These are phyloP conservation scores for Drosophila anceps DNA, from an alignment of 2,888 invertebrate species.

Conservation along the genomic window DNA sequence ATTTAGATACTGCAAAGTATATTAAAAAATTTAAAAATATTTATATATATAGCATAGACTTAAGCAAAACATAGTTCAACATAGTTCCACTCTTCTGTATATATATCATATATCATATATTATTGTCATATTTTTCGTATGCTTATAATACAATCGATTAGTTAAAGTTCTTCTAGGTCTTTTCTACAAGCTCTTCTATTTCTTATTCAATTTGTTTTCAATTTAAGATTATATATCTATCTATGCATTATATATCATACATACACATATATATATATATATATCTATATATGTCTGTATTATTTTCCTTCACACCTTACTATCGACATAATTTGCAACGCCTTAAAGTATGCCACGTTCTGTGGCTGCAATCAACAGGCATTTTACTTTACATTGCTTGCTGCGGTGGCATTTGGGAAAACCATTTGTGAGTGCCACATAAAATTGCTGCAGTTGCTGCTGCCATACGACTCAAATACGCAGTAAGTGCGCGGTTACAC, in stretches of 20 bases:
- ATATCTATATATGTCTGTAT: neutral
- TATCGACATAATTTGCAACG: neutral
- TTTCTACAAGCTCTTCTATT: too few relatives aligned
- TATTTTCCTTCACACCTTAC: neutral
- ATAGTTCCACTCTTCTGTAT: too few relatives aligned
- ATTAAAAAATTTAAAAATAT: too few relatives aligned
- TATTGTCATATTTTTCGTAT: too few relatives aligned
- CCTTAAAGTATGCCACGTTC: conserved; percentile 42
- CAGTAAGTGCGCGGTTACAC: conserved; percentile 51
- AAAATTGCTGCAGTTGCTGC: conserved; percentile 49
- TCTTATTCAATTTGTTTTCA: too few relatives aligned
- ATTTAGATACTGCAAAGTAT: too few relatives aligned
- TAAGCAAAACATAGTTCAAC: too few relatives aligned
- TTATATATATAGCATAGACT: too few relatives aligned
- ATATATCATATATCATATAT: too few relatives aligned
- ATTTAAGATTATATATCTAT: too few relatives aligned
- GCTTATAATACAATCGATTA: too few relatives aligned
- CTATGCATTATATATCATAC: neutral
- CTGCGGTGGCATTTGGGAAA: conserved; percentile 39
- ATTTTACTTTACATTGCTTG: conserved; percentile 20
- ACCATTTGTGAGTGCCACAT: conserved; percentile 54
- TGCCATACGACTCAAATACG: conserved; percentile 49
- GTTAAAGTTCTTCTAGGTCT: too few relatives aligned
- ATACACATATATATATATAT: neutral
- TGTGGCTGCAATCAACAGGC: conserved; percentile 58